Evolutionary conservation across 2,797 vertebrate genomes (phyloP).

Genomic region (Zalophus californianus): DNA sequence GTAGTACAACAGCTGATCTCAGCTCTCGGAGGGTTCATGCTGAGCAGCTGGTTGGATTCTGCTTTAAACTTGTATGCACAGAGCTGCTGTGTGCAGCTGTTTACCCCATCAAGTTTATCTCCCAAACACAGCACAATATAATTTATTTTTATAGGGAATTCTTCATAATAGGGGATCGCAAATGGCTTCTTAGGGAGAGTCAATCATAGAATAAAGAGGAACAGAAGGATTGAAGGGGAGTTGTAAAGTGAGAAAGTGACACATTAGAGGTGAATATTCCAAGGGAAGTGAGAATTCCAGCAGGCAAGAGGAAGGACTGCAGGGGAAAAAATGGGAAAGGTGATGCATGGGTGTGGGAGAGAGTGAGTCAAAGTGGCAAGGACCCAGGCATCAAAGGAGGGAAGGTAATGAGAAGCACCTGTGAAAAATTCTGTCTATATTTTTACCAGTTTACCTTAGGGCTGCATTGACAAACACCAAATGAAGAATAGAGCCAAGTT

Average conservation of each 20-base stretch:
- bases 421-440: constrained; percentile 21
- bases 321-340: background rate
- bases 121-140: constrained; percentile 83
- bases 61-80: constrained; percentile 79
- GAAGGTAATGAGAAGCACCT: constrained; percentile 42
- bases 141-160: constrained; percentile 82
- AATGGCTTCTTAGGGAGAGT: constrained; percentile 83
- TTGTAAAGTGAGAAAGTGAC: constrained; percentile 65
- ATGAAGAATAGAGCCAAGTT: background rate
- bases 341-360: background rate
- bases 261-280: constrained; percentile 43
- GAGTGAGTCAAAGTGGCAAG: background rate
- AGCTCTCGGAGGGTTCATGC: constrained; percentile 79
- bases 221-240: constrained; percentile 67
- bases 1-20: constrained; percentile 73
- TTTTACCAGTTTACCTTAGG: background rate
- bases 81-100: constrained; percentile 79
- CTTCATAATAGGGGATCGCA: constrained; percentile 83
- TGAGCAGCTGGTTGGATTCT: constrained; percentile 74
- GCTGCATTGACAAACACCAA: background rate
- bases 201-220: constrained; percentile 81
- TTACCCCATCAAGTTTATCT: constrained; percentile 83
- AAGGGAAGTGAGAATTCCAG: constrained; percentile 50
- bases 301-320: background rate
- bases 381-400: constrained; percentile 27